Evolutionary conservation across 2,888 invertebrate genomes (phyloP).

Genomic region (Cyrtodaria siliqua): DNA sequence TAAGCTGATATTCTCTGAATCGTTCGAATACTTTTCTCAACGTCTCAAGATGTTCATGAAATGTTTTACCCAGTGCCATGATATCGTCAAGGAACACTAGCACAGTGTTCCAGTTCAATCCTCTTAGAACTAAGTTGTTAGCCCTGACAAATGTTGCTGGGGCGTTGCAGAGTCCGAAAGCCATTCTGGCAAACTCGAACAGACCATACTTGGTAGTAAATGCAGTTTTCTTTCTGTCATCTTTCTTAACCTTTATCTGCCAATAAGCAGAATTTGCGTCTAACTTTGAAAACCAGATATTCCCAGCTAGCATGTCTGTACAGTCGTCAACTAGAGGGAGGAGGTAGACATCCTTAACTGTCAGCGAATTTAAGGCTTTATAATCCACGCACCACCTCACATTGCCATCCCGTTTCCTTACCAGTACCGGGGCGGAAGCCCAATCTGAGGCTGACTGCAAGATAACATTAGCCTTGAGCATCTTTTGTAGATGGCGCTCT

Average conservation of each 20-base stretch:
- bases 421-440: conserved; percentile 28
- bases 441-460: conserved; percentile 46
- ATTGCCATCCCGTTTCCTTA: conserved; percentile 9
- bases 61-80: conserved; percentile 53
- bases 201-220: conserved; percentile 61
- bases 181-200: conserved; percentile 57
- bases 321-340: conserved; percentile 44
- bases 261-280: conserved; percentile 54
- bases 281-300: conserved; percentile 38
- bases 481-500: conserved; percentile 31
- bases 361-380: conserved; percentile 27
- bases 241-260: conserved; percentile 36
- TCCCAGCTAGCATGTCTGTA: conserved; percentile 42
- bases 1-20: conserved; percentile 38
- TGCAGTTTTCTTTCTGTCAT: conserved; percentile 54
- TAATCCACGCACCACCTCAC: conserved; percentile 45
- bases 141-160: conserved; percentile 52
- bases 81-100: conserved; percentile 65
- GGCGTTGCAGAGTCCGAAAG: conserved; percentile 59
- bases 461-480: conserved; percentile 42
- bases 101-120: conserved; percentile 51
- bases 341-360: conserved; percentile 39
- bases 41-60: conserved; percentile 45
- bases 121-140: conserved; percentile 49
- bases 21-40: conserved; percentile 40